phyloP scores from a whole-genome alignment of 2,113 vertebrate genomes.

The Blennius ocellaris region DNA sequence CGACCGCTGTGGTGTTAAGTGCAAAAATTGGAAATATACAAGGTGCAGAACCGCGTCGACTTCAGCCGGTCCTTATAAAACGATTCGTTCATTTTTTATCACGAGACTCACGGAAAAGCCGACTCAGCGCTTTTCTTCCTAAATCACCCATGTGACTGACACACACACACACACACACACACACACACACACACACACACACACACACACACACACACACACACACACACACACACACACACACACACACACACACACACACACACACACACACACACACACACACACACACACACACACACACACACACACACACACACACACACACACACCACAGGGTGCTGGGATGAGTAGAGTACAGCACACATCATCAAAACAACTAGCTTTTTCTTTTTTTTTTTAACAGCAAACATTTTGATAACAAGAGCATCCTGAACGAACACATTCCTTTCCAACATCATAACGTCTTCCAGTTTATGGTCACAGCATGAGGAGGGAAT shows the following conservation, averaged over 20 bases:
- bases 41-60: conserved; percentile 26
- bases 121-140: conserved; percentile 30
- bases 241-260: no score
- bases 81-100: conserved; percentile 26
- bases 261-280: background rate
- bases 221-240: background rate
- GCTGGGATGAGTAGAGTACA: conserved; percentile 1
- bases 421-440: no score
- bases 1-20: conserved; percentile 62
- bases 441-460: no score
- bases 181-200: no score
- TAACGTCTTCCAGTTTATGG: no score
- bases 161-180: no score
- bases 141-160: conserved; percentile 12
- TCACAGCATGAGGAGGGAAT: no score
- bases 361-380: no score
- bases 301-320: no score
- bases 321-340: background rate
- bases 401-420: no score
- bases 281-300: background rate
- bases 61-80: conserved; percentile 34
- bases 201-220: no score
- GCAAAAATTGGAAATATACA: conserved; percentile 49
- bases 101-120: conserved; percentile 26
- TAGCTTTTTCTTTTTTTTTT: no score